These are phyloP conservation scores for Macrotus californicus DNA, from an alignment of 2,113 vertebrate genomes.

Conservation along the genomic window DNA sequence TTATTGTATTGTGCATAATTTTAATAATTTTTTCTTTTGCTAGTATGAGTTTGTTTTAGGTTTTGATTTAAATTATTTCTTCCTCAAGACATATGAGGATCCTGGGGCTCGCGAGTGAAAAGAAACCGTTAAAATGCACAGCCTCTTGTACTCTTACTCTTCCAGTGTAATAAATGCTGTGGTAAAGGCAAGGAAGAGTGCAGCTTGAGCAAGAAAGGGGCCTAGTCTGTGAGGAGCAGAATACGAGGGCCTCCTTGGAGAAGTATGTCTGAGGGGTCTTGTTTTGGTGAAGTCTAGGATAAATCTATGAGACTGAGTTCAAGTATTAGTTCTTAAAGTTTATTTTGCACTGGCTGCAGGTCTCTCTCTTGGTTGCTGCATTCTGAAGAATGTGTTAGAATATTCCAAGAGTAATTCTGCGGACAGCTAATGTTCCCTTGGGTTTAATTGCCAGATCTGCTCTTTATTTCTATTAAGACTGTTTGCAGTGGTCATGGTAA, in stretches of 20 bases:
- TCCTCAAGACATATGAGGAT: neutral
- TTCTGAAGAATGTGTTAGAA: constrained; percentile 20
- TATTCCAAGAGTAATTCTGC: constrained; percentile 19
- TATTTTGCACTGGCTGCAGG: neutral
- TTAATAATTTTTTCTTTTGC: constrained; percentile 11
- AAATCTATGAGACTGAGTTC: neutral
- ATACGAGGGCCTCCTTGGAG: neutral
- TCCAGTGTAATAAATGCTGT: neutral
- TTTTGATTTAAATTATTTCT: neutral
- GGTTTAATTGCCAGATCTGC: neutral
- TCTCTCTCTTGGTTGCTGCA: neutral
- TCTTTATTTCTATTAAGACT: constrained; percentile 30
- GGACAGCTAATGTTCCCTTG: neutral
- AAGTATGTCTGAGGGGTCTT: neutral
- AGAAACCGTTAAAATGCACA: neutral
- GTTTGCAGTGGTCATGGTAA: constrained; percentile 35
- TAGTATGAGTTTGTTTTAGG: neutral
- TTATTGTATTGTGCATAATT: neutral
- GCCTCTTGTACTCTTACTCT: neutral
- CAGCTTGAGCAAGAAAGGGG: too few relatives aligned
- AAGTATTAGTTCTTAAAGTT: neutral
- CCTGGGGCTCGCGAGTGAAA: neutral
- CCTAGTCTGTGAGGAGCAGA: neutral
- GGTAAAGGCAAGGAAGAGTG: neutral
- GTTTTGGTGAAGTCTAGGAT: neutral